phyloP scores from a whole-genome alignment of 1,140 invertebrate species.

The Apis cerana region DNA sequence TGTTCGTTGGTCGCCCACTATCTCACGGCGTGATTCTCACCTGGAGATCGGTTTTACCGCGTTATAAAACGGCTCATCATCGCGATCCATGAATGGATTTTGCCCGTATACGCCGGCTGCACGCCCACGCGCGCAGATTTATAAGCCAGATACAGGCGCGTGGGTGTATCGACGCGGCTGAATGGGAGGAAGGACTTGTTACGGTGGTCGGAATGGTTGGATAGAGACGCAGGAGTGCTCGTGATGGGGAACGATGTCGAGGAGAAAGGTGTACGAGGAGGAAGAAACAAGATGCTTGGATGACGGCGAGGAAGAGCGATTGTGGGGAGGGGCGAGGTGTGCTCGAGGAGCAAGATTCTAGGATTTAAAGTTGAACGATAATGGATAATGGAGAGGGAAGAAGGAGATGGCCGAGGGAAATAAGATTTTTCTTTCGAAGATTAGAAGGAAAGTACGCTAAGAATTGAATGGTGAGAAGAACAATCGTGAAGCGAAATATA shows the following conservation, averaged over 20 bases:
- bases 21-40: neutral
- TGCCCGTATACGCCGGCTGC: slow-evolving; percentile 11
- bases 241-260: too few species aligned
- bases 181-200: slow-evolving; percentile 53
- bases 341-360: too few species aligned
- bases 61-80: slow-evolving; percentile 9
- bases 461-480: neutral
- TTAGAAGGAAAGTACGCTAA: too few species aligned
- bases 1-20: neutral
- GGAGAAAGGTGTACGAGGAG: neutral
- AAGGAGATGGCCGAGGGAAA: too few species aligned
- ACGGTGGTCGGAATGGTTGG: neutral
- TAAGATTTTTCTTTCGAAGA: too few species aligned
- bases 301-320: too few species aligned
- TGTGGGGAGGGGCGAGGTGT: too few species aligned
- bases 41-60: neutral
- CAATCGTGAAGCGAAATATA: neutral
- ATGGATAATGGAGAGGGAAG: too few species aligned
- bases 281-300: neutral
- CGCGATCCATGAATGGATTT: slow-evolving; percentile 35
- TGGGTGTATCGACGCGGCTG: slow-evolving; percentile 43
- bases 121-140: slow-evolving; percentile 32
- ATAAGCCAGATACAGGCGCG: slow-evolving; percentile 24
- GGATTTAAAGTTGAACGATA: too few species aligned
- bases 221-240: neutral